phyloP scores from a whole-genome alignment of 23 tunicate genomes.

The Oikopleura vanhoeffeni region DNA sequence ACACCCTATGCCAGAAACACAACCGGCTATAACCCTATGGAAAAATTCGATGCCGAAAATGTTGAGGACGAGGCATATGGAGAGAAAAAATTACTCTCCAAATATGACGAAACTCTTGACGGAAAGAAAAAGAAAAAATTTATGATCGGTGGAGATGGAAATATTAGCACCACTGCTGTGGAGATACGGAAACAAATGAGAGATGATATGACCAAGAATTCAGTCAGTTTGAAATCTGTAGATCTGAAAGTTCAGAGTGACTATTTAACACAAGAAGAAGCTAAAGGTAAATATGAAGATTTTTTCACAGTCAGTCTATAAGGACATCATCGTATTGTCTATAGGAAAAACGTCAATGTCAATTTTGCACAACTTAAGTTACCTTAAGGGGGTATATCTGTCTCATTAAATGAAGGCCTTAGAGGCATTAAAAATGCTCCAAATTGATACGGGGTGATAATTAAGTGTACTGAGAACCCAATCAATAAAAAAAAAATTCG shows the following conservation, averaged over 20 bases:
- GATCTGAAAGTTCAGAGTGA: not conserved
- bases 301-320: too few relatives aligned
- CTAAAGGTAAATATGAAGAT: too few relatives aligned
- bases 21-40: not conserved
- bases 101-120: slow-evolving; percentile 88
- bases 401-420: too few relatives aligned
- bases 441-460: too few relatives aligned
- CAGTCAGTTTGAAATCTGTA: not conserved
- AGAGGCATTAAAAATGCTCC: too few relatives aligned
- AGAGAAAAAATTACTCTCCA: slow-evolving; percentile 16
- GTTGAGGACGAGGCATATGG: not conserved
- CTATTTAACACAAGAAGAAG: not conserved
- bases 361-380: too few relatives aligned
- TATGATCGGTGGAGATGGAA: slow-evolving; percentile 54
- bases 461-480: too few relatives aligned
- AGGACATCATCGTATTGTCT: too few relatives aligned
- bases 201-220: slow-evolving; percentile 27
- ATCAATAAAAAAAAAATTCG: too few relatives aligned
- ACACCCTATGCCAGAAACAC: too few relatives aligned
- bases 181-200: slow-evolving; percentile 69
- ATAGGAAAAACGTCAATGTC: too few relatives aligned
- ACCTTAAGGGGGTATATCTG: too few relatives aligned
- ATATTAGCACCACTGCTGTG: slow-evolving; percentile 21
- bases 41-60: not conserved
- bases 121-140: slow-evolving; percentile 34